Evolutionary conservation across 2,113 vertebrate species (phyloP).

Genomic region (Panthera uncia): DNA sequence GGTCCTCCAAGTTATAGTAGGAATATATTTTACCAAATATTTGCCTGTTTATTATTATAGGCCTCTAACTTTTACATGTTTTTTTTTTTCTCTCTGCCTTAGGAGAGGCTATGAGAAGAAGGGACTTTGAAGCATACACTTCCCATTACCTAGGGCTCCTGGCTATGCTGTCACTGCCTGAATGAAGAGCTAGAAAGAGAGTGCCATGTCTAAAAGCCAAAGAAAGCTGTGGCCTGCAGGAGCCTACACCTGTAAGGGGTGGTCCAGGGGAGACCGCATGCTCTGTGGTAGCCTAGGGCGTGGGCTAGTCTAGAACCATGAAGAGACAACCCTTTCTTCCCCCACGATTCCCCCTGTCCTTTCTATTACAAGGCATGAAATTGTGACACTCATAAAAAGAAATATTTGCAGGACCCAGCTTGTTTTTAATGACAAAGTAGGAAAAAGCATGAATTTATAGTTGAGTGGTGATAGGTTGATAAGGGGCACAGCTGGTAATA

Average conservation of each 20-base stretch:
- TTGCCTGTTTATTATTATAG: not conserved
- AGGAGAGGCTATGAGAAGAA: not conserved
- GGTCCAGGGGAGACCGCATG: not conserved
- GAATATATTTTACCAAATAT: not conserved
- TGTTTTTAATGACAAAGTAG: not conserved
- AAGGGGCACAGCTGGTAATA: not conserved
- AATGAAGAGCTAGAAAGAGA: not conserved
- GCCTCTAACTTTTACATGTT: not conserved
- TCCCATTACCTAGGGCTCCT: not conserved
- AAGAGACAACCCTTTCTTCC: not conserved
- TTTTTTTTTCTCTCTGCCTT: not conserved
- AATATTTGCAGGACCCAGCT: not conserved
- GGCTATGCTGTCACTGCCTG: not conserved
- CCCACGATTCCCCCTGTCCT: not conserved
- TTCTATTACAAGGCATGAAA: not conserved
- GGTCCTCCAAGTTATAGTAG: not conserved
- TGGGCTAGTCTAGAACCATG: not conserved
- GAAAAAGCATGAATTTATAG: not conserved
- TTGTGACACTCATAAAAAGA: not conserved
- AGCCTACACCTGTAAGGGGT: not conserved
- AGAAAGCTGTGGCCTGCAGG: not conserved
- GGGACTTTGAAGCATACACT: not conserved
- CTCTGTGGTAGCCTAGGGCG: rapidly evolving
- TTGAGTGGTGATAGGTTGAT: not conserved
- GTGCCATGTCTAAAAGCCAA: not conserved